A percentile compares a stretch with the other conserved stretches of the same genome.
Conservation (phyloP, 2,113 vertebrate species). For the Acanthisitta chloris region DNA sequence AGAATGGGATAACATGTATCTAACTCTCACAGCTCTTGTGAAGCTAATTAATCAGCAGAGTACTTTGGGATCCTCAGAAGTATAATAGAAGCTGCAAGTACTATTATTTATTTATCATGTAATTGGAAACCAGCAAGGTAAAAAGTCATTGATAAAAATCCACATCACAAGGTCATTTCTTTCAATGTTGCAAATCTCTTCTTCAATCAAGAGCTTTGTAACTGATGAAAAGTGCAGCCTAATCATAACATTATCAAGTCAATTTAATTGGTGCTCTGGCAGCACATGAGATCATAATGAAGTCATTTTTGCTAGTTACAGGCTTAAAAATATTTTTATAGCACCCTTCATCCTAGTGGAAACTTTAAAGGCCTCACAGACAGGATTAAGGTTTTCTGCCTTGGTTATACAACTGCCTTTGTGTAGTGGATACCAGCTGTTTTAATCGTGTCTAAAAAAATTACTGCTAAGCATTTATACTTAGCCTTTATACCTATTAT, state of each 20-base stretch:
- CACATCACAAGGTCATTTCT: constrained; percentile 64
- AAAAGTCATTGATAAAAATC: constrained; percentile 70
- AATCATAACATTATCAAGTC: constrained; percentile 70
- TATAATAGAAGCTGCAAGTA: constrained; percentile 58
- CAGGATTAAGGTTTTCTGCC: neutral
- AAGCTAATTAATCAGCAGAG: constrained; percentile 64
- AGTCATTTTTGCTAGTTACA: constrained; percentile 57
- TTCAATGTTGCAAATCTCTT: constrained; percentile 63
- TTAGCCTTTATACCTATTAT: neutral
- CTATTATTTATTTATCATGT: constrained; percentile 68
- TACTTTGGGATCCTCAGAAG: constrained; percentile 59
- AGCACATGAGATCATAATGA: constrained; percentile 64
- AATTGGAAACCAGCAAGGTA: constrained; percentile 65
- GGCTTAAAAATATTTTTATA: constrained; percentile 63
- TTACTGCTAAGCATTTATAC: neutral
- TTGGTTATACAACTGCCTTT: neutral
- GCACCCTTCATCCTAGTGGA: constrained; percentile 14
- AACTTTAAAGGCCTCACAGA: constrained; percentile 18
- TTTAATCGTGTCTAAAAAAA: neutral
- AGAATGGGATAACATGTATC: constrained; percentile 26
- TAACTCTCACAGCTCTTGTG: constrained; percentile 35
- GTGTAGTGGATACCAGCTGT: neutral
- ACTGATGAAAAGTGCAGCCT: constrained; percentile 67
- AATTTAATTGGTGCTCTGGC: constrained; percentile 65
- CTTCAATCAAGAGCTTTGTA: constrained; percentile 68